Conservation (phyloP, 2,797 vertebrate genomes). For the Cheirogaleus major region DNA sequence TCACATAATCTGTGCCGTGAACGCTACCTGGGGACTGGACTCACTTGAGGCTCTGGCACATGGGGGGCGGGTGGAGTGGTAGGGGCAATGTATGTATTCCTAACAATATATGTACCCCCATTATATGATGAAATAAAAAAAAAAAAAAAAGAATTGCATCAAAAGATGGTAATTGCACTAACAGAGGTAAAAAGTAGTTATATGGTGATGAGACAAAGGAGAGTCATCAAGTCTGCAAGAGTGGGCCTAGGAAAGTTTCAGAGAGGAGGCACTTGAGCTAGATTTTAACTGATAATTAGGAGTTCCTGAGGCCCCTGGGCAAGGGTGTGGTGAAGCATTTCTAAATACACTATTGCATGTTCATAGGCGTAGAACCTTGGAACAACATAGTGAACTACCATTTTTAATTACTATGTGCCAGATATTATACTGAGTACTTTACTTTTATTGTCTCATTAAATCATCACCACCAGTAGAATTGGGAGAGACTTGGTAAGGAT, state of each 20-base stretch:
- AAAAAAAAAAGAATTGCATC: constrained; percentile 12
- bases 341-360: background rate
- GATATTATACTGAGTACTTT: background rate
- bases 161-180: background rate
- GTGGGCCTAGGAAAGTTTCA: background rate
- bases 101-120: too few relatives aligned
- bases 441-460: background rate
- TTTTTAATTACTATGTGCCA: background rate
- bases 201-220: background rate
- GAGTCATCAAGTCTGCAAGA: background rate
- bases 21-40: too few relatives aligned
- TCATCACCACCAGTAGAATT: background rate
- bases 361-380: background rate
- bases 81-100: too few relatives aligned
- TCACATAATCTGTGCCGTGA: too few relatives aligned
- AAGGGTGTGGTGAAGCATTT: background rate
- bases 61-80: too few relatives aligned
- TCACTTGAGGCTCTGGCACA: too few relatives aligned
- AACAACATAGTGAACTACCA: background rate
- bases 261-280: background rate
- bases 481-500: background rate
- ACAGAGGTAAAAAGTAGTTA: background rate
- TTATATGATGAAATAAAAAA: too few relatives aligned
- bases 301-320: background rate
- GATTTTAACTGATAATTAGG: constrained; percentile 16